Conservation (phyloP, 1,140 invertebrate species). For the Drosophila kurseongensis region DNA sequence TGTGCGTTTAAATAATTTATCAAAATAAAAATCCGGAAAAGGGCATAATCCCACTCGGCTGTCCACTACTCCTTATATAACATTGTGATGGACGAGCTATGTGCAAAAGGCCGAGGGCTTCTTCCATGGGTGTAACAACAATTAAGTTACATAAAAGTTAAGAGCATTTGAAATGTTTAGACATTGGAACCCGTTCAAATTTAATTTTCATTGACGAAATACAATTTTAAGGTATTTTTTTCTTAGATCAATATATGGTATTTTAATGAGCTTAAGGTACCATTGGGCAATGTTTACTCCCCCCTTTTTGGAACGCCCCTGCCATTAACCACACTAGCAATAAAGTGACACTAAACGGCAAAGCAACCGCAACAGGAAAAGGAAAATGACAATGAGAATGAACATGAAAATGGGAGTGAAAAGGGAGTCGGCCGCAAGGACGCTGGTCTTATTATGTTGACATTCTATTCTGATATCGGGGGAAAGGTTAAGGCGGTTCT, state of each 20-base stretch:
- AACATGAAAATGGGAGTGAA: conserved; percentile 10
- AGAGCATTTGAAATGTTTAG: too few relatives aligned
- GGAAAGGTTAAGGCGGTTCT: conserved; percentile 33
- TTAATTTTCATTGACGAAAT: too few relatives aligned
- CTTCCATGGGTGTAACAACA: background rate
- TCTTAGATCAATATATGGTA: too few relatives aligned
- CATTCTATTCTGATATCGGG: conserved; percentile 54
- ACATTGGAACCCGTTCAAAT: background rate
- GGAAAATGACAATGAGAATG: conserved; percentile 33
- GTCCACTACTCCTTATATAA: background rate
- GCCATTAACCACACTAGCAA: conserved; percentile 16
- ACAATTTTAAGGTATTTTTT: too few relatives aligned
- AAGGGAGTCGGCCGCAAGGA: conserved; percentile 12
- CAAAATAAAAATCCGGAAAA: conserved; percentile 71
- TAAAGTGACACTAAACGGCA: conserved; percentile 37
- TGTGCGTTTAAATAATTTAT: conserved; percentile 78
- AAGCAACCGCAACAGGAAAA: conserved; percentile 36
- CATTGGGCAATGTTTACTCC: too few relatives aligned
- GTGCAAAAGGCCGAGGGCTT: conserved; percentile 21
- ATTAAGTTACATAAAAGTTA: too few relatives aligned
- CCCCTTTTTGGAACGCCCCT: conserved; percentile 1
- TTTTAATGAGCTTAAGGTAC: too few relatives aligned
- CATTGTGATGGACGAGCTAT: conserved; percentile 52
- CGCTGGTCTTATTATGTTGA: conserved; percentile 73
- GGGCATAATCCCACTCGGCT: conserved; percentile 23